phyloP scores from a whole-genome alignment of 2,113 vertebrate species.

The Eretmodus cyanostictus region DNA sequence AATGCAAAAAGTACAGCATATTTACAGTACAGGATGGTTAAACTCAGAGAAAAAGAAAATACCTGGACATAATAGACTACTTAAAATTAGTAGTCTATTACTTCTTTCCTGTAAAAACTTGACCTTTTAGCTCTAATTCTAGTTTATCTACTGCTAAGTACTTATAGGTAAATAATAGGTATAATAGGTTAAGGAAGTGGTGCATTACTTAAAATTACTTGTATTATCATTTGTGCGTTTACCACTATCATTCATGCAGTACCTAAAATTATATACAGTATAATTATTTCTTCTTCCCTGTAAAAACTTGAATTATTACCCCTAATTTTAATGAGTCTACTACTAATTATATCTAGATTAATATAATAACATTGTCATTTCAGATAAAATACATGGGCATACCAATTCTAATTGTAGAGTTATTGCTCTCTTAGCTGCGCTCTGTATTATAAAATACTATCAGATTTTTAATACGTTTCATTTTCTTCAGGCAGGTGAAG shows the following conservation, averaged over 20 bases:
- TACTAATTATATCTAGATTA: not conserved
- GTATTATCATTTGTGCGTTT: not conserved
- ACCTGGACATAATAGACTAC: not conserved
- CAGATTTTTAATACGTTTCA: not conserved
- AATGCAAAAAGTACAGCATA: not conserved
- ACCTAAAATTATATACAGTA: not conserved
- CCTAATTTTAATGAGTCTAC: not conserved
- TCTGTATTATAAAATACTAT: not conserved
- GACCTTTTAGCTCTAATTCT: not conserved
- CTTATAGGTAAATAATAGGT: not conserved
- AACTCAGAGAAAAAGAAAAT: not conserved
- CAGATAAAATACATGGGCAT: not conserved
- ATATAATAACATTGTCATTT: not conserved
- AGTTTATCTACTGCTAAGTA: not conserved
- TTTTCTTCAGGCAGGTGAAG: not conserved
- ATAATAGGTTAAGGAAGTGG: not conserved
- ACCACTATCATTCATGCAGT: not conserved
- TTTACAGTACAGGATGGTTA: not conserved
- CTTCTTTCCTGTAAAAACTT: not conserved
- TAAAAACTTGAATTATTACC: not conserved
- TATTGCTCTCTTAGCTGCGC: not conserved
- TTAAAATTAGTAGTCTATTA: not conserved
- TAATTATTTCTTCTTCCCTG: not conserved
- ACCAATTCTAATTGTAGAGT: not conserved
- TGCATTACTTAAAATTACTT: not conserved